Percentiles rank a stretch among this genome's conserved stretches.
These are phyloP conservation scores for Euwallacea fornicatus DNA, from an alignment of 1,140 invertebrate genomes.

Conservation along the genomic window DNA sequence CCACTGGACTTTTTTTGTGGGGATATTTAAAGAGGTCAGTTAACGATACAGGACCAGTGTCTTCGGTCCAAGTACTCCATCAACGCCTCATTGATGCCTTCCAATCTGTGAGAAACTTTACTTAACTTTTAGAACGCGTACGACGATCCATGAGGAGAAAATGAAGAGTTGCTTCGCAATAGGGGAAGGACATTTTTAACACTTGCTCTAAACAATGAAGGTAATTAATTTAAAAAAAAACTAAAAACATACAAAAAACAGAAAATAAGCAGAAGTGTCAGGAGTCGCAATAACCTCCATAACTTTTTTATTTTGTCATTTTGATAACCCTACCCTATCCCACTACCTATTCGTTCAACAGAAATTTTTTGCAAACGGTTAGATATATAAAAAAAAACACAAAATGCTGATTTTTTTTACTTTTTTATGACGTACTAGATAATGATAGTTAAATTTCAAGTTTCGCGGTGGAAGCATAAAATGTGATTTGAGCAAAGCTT, in stretches of 20 bases:
- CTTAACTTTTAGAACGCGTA: background rate
- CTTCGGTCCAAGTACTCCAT: background rate
- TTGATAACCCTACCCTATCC: too few species aligned
- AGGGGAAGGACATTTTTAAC: conserved; percentile 3
- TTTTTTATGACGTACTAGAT: background rate
- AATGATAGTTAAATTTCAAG: background rate
- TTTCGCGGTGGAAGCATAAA: background rate
- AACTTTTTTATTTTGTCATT: background rate
- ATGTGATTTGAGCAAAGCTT: too few species aligned
- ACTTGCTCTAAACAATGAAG: background rate
- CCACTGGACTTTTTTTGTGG: conserved; percentile 7
- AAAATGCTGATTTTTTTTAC: background rate
- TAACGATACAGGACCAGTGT: conserved; percentile 4
- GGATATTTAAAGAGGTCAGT: background rate
- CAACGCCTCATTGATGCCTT: background rate
- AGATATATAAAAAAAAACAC: background rate
- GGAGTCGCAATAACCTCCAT: background rate
- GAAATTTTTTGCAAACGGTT: background rate
- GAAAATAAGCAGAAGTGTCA: background rate
- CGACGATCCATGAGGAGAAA: too few species aligned
- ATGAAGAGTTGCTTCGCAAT: background rate
- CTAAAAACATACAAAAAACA: background rate
- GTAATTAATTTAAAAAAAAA: background rate
- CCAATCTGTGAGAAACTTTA: conserved; percentile 2
- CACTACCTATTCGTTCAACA: background rate